Evolutionary conservation across 2,888 invertebrate genomes (phyloP), one percentile per base, ranked within the genome.

Genomic region (Tortricodes alternella): DNA sequence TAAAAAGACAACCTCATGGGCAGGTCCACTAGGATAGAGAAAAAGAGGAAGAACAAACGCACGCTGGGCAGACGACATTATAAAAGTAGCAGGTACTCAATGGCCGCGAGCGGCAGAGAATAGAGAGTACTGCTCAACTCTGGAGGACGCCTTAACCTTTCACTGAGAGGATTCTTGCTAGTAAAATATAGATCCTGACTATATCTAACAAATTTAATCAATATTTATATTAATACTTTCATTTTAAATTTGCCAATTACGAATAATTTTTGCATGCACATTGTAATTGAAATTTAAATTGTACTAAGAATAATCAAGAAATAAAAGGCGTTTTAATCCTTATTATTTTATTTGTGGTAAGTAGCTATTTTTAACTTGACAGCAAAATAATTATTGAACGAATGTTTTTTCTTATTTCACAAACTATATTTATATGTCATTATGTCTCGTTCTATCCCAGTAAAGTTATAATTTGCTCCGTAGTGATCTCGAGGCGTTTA

Each of bases 401-500:
- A n/a, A n/a, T n/a, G n/a, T n/a, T n/a, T n/a, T n/a, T n/a, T n/a
- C n/a, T n/a, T n/a, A n/a, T n/a, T n/a, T n/a, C n/a, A 29, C 2
- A 11, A 29, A 3, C 5, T 37, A 18, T 18, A 16, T 18, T 19
- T 9, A 7, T 21, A 2, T 7, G 8, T 11, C 11, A 11, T 13
- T 32, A 6, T 13, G 9, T 15, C 35, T 35, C 3, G 18, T 9
- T 37, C 8, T 37, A 15, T 15, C 4, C 43, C 1, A 8, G 18
- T 24, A 18, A 27, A 29, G 16, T 15, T 27, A 46, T 18, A 21
- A 11, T 15, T 16, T 1, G n/a, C 9, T n/a, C 11, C 8, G 21
- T 16, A 15, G 19, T 35, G 37, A 13, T 60, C 50, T 52, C 64
- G 62, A 62, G 69, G 67, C 71, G 65, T 75, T 76, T 75, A 76